Conservation (phyloP, 2,888 invertebrate species). For the Nymphalis c-album region DNA sequence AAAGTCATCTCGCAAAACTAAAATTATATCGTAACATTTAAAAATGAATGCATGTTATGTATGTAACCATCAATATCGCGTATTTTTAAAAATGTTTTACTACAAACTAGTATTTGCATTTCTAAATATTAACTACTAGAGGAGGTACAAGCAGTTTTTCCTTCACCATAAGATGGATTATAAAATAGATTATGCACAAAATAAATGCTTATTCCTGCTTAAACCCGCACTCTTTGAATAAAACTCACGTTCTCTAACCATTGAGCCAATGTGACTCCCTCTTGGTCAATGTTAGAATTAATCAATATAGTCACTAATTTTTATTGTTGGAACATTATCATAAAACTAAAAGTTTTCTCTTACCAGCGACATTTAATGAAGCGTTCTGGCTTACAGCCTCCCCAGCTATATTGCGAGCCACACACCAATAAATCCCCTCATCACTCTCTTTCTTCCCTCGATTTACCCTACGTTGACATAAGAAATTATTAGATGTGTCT, state of each 20-base stretch:
- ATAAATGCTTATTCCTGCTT: no score
- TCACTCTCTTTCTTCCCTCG: constrained; percentile 97
- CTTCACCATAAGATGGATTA: no score
- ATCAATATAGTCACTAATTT: background rate
- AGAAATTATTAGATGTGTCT: constrained; percentile 28
- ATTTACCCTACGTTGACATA: constrained; percentile 83
- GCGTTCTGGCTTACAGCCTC: constrained; percentile 95
- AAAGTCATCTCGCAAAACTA: constrained; percentile 98
- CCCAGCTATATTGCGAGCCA: constrained; percentile 94
- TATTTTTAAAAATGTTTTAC: no score
- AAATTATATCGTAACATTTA: constrained; percentile 41
- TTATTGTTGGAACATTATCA: constrained; percentile 19
- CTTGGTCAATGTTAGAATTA: no score
- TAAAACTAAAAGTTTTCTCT: constrained; percentile 40
- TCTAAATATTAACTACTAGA: no score
- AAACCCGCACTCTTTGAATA: no score
- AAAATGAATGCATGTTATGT: background rate
- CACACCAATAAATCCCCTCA: constrained; percentile 98
- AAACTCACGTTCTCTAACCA: no score
- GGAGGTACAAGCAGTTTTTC: no score
- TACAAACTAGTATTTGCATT: no score
- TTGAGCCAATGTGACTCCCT: no score
- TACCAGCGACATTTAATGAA: constrained; percentile 96
- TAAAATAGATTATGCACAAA: no score
- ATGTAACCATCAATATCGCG: background rate